Evolutionary conservation across 2,113 vertebrate genomes (phyloP).

Genomic region (Petaurus breviceps): DNA sequence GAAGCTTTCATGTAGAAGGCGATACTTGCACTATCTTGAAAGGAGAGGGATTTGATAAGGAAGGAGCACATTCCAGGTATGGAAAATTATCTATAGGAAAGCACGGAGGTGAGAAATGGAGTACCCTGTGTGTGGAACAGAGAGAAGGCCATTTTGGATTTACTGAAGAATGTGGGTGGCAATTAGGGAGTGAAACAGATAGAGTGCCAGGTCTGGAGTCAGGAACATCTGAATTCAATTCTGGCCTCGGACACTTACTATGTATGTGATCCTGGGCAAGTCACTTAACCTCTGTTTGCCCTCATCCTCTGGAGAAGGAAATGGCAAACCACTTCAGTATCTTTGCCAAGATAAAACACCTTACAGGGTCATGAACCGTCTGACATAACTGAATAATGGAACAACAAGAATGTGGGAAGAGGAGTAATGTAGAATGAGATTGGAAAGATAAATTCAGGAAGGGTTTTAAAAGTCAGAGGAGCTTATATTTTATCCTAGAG

Average conservation of each 20-base stretch:
- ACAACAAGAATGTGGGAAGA: not conserved
- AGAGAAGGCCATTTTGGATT: not conserved
- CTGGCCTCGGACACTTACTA: not conserved
- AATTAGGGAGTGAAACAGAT: no score
- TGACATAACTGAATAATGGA: not conserved
- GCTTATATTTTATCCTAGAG: not conserved
- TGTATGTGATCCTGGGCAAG: not conserved
- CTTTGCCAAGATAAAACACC: not conserved
- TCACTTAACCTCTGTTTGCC: not conserved
- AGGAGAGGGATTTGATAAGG: not conserved
- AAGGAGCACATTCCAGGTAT: not conserved
- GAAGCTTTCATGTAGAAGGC: not conserved
- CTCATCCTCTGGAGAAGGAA: not conserved
- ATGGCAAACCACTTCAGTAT: not conserved
- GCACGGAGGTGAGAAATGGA: not conserved
- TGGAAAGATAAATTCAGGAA: not conserved
- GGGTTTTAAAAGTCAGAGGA: not conserved
- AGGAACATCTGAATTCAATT: no score
- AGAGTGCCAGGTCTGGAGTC: no score
- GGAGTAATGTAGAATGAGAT: not conserved
- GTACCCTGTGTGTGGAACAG: not conserved
- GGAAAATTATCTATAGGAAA: not conserved
- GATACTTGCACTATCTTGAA: not conserved
- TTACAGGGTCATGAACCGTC: not conserved
- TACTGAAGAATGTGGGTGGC: not conserved